Conservation (phyloP, 1,140 invertebrate genomes). For the Drosophila eugracilis region DNA sequence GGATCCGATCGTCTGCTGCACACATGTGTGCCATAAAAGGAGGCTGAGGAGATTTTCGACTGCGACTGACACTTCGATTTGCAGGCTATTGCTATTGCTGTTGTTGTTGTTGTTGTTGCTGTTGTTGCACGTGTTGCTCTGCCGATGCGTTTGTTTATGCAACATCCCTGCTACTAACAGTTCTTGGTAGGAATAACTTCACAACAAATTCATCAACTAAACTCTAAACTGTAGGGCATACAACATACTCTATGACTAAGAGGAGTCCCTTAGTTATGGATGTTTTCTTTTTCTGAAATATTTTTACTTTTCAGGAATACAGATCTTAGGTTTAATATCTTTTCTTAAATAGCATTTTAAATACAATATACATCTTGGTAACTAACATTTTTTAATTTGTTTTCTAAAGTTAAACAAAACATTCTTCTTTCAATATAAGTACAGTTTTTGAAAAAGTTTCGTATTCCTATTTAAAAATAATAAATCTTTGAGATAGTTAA, state of each 20-base stretch:
- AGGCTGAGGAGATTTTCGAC: conserved; percentile 64
- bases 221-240: conserved; percentile 21
- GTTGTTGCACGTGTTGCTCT: conserved; percentile 74
- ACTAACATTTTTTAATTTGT: too few relatives aligned
- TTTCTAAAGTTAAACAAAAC: too few relatives aligned
- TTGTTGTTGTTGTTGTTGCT: conserved; percentile 41
- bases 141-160: conserved; percentile 68
- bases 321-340: too few relatives aligned
- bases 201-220: conserved; percentile 76
- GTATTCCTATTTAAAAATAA: too few relatives aligned
- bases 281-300: not conserved
- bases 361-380: too few relatives aligned
- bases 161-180: conserved; percentile 58
- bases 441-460: too few relatives aligned
- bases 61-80: conserved; percentile 78
- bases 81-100: conserved; percentile 39
- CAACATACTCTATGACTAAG: conserved; percentile 15
- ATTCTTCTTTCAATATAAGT: too few relatives aligned
- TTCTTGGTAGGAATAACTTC: conserved; percentile 74
- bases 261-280: not conserved
- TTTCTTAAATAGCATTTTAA: too few relatives aligned
- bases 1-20: conserved; percentile 63
- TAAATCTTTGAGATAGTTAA: too few relatives aligned
- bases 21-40: conserved; percentile 78
- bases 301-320: too few relatives aligned